A percentile compares a stretch with the other conserved stretches of the same genome.
These are phyloP conservation scores for Hirtodrosophila confusa DNA, from an alignment of 2,888 invertebrate species.

Conservation along the genomic window DNA sequence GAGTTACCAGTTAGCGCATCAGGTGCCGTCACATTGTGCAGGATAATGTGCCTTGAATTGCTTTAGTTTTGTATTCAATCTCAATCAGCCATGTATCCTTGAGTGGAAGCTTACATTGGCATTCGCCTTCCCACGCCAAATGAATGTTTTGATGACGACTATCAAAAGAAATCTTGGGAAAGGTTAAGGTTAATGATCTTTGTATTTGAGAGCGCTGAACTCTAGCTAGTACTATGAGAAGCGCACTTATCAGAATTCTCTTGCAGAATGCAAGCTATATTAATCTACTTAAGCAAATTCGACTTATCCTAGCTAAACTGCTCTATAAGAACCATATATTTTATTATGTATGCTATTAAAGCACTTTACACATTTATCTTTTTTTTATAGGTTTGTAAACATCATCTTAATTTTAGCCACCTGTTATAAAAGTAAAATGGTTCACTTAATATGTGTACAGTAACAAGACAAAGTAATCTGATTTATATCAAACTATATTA, in stretches of 20 bases:
- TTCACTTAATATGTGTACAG: too few relatives aligned
- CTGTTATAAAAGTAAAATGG: too few relatives aligned
- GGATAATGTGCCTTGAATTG: constrained; percentile 57
- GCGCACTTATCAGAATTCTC: not conserved
- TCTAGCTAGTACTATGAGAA: constrained; percentile 2
- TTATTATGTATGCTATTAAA: too few relatives aligned
- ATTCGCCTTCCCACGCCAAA: constrained; percentile 59
- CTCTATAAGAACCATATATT: too few relatives aligned
- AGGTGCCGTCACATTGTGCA: constrained; percentile 62
- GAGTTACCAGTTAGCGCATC: constrained; percentile 58
- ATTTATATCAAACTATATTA: too few relatives aligned
- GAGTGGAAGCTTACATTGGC: constrained; percentile 43
- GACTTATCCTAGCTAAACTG: too few relatives aligned
- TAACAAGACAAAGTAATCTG: too few relatives aligned
- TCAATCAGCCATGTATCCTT: constrained; percentile 74
- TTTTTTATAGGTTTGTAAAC: too few relatives aligned
- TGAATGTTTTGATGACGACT: constrained; percentile 28
- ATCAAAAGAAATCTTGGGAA: constrained; percentile 12
- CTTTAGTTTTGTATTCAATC: constrained; percentile 60
- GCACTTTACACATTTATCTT: too few relatives aligned
- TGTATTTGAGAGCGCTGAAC: constrained; percentile 53
- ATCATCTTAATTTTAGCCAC: too few relatives aligned
- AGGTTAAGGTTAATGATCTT: constrained; percentile 67
- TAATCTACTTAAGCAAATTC: too few relatives aligned
- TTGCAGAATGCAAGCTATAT: not conserved